These are phyloP conservation scores for Zoanthus solanderi DNA, from an alignment of 92 coral and sea anemone genomes.

Conservation along the genomic window DNA sequence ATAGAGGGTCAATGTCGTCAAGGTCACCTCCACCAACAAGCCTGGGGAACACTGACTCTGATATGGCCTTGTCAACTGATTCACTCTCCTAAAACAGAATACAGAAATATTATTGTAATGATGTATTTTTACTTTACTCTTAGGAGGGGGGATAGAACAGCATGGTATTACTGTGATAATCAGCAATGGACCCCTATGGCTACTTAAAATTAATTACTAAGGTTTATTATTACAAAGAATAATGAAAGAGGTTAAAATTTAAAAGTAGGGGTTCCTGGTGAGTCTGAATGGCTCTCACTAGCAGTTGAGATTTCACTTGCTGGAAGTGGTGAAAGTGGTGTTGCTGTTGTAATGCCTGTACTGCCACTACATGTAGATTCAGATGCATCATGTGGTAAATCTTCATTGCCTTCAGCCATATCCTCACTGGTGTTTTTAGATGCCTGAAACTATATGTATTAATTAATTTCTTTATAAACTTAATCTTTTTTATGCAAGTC, in stretches of 20 bases:
- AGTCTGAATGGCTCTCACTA: too few species aligned
- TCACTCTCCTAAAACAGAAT: constrained; percentile 44
- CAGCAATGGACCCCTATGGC: constrained; percentile 22
- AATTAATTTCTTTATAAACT: too few species aligned
- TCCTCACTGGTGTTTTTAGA: too few species aligned
- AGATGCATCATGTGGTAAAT: too few species aligned
- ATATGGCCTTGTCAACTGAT: constrained; percentile 42
- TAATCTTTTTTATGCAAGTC: too few species aligned
- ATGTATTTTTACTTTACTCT: constrained; percentile 22
- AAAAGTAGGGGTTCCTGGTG: too few species aligned
- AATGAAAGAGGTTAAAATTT: neutral
- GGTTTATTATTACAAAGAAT: constrained; percentile 1
- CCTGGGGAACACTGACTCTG: constrained; percentile 34
- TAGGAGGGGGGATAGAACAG: constrained; percentile 24
- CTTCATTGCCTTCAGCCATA: too few species aligned
- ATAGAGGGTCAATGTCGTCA: constrained; percentile 49
- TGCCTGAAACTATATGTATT: too few species aligned
- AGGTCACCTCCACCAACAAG: constrained; percentile 49
- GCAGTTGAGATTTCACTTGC: too few species aligned
- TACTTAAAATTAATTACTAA: neutral
- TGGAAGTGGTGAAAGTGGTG: too few species aligned
- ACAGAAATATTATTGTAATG: neutral
- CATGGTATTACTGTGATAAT: constrained; percentile 18
- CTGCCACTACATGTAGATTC: too few species aligned
- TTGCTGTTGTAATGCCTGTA: too few species aligned